Evolutionary conservation across 2,797 vertebrate species (phyloP).

Genomic region (Scarus forsteni): DNA sequence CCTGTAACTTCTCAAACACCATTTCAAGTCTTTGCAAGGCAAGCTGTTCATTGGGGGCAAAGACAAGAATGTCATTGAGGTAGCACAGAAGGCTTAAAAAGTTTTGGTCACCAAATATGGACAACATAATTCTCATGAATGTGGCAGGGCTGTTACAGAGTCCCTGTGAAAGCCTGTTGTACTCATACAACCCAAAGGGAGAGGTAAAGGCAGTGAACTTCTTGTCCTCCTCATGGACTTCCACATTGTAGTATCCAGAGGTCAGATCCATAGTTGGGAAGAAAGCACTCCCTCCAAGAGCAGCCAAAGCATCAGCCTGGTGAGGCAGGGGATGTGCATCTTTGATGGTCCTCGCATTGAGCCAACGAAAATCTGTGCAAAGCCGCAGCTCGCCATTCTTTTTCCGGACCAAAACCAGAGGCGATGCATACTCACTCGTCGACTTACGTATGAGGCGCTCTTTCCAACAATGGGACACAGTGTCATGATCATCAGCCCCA

Average conservation of each 20-base stretch:
- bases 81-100: no score
- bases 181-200: constrained; percentile 3
- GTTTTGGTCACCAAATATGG: no score
- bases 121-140: constrained; percentile 29
- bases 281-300: background rate
- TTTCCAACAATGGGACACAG: no score
- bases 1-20: no score
- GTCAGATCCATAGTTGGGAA: background rate
- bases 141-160: constrained; percentile 3
- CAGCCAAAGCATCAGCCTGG: background rate
- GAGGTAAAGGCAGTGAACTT: constrained; percentile 15
- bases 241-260: background rate
- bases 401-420: background rate
- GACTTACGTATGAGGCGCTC: background rate
- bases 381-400: background rate
- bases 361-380: background rate
- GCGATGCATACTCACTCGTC: background rate
- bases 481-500: no score
- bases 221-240: background rate
- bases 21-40: no score
- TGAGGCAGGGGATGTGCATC: background rate
- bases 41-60: no score
- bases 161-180: constrained; percentile 16
- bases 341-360: background rate
- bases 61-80: no score